Base-by-base conservation (phyloP, 2,113 vertebrate species). In the Pomatorhinus ruficollis region DNA sequence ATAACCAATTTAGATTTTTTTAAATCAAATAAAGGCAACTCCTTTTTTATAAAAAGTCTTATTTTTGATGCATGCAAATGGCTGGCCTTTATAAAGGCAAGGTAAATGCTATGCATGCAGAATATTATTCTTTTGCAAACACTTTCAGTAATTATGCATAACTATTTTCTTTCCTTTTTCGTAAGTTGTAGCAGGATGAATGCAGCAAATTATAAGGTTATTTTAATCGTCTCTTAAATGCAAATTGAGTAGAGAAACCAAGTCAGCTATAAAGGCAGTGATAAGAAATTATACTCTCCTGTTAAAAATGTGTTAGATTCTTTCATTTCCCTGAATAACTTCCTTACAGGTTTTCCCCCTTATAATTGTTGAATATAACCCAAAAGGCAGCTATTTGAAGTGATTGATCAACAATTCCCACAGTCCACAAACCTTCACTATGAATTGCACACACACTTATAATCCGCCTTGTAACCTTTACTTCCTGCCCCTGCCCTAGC, bases 351-450 rank as follows among this genome's bases (percentile, higher is more conserved):
- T 42, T 68, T 69, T n/a, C n/a, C 37, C 47, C n/a, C 39, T 64
- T 89, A 37, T 76, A 92, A 91, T 90, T 91, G 44, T 54, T 91
- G 39, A 84, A n/a, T 53, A 45, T 68, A 95, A 89, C 39, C 40
- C 79, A 94, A 82, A 95, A 91, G 44, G 24, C 75, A 97, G 69
- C 21, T 93, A 52, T 93, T 57, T 93, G 35, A 90, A 93, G 57
- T 83, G 82, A 90, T 27, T 81, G 61, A 90, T 83, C 61, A 90
- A 93, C 69, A 95, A 79, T 87, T 42, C 72, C 80, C 42, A 70
- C 49, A 95, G 86, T 50, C 35, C 71, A 93, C 78, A 95, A 96
- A 93, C 71, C 45, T 70, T 94, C 89, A 96, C 85, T 91, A 93
- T 13, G 4, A 94, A 83, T 40, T 86, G 57, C 4, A 1, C 18